Evolutionary conservation across 2,888 invertebrate genomes (phyloP), one percentile per base, ranked within the genome.

Genomic region (Napeogenes sylphis): DNA sequence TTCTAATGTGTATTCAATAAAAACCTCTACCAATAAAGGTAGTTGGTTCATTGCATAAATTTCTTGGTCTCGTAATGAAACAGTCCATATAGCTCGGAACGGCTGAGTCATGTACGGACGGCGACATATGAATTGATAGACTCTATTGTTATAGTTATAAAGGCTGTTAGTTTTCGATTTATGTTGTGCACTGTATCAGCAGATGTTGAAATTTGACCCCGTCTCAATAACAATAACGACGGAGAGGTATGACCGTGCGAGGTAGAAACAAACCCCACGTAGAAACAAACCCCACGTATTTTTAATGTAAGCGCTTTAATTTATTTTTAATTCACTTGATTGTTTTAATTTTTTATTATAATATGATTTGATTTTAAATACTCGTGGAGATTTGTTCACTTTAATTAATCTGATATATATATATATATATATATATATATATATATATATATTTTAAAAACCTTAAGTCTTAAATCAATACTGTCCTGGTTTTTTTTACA

Each of bases 141-240:
- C 61, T 59, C 46, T 58, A 61, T 61, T n/a, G 0, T 10, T 3
- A 53, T 62, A 30, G 33, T 12, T 8, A 47, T 65, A 67, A 56
- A 38, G 61, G 45, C n/a, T 46, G 63, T 58, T 35, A 62, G 30
- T 53, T 35, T 58, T 12, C 46, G 56, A 55, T 62, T 64, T 38
- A n/a, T 42, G 59, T 57, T 54, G 63, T 46, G 55, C 59, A 56
- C 57, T 67, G 65, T 67, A 67, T 59, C 59, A 59, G 67, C 71
- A 71, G 71, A 68, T 71, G 71, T 67, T 68, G 71, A 68, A 71
- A 71, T 67, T 62, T 68, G 71, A 71, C 67, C 71, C 68, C 66
- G 62, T 65, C 69, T 63, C 68, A 62, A 70, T 65, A 71, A 70
- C 70, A 71, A 68, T 67, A 69, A 65, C 63, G 60, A 53, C 62